A percentile compares a stretch with the other conserved stretches of the same genome.
phyloP scores from a whole-genome alignment of 2,888 invertebrate species.

The Incurvaria masculella region DNA sequence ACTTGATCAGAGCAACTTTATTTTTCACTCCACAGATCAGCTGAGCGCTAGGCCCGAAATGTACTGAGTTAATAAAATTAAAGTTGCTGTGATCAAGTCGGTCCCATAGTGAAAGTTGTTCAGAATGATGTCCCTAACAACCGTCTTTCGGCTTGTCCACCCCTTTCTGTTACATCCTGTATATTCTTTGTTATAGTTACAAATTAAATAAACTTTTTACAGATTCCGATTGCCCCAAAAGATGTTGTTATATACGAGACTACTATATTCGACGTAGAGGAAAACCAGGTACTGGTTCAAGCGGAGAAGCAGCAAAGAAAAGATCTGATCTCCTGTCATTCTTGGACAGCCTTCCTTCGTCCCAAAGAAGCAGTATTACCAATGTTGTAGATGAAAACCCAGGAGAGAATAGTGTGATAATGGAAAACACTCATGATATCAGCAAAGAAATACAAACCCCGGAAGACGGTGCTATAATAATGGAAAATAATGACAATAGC shows the following conservation, averaged over 20 bases:
- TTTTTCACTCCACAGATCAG: no score
- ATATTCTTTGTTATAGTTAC: no score
- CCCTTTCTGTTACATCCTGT: no score
- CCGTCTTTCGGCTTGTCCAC: no score
- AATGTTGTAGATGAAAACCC: conserved; percentile 11
- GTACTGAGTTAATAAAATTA: no score
- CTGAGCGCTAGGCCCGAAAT: no score
- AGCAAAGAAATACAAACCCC: background rate
- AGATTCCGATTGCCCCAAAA: conserved; percentile 22
- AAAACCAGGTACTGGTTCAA: conserved; percentile 19
- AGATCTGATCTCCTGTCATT: conserved; percentile 19
- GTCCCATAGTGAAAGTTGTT: no score
- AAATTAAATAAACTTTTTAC: no score
- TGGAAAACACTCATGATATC: background rate
- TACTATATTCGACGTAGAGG: conserved; percentile 24
- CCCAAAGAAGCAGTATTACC: conserved; percentile 14
- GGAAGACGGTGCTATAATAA: background rate
- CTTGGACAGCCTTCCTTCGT: conserved; percentile 15
- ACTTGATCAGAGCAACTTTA: no score
- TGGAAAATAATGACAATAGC: conserved; percentile 3
- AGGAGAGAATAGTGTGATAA: conserved; percentile 2
- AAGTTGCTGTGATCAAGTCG: no score
- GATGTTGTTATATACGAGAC: conserved; percentile 24
- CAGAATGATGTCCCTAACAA: no score
- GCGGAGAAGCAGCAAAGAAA: conserved; percentile 23